These are phyloP conservation scores for Brienomyrus brachyistius DNA, from an alignment of 2,113 vertebrate species.

Conservation along the genomic window DNA sequence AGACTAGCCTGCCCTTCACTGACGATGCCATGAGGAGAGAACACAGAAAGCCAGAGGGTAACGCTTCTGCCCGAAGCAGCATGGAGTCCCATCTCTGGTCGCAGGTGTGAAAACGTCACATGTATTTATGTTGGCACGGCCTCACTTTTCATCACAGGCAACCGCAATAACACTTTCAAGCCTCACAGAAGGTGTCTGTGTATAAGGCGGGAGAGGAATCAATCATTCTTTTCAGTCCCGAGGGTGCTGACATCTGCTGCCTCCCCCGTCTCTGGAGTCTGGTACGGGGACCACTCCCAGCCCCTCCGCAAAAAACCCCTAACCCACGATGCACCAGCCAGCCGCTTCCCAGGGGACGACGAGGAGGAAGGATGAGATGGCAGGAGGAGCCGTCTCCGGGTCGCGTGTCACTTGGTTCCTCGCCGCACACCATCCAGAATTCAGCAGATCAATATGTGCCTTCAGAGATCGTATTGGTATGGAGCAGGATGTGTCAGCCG, in stretches of 20 bases:
- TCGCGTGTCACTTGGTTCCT: neutral
- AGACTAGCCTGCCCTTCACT: neutral
- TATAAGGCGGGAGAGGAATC: neutral
- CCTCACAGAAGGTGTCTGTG: neutral
- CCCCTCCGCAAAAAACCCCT: neutral
- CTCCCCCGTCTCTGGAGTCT: neutral
- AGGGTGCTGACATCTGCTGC: neutral
- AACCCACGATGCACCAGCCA: neutral
- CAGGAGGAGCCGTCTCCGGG: neutral
- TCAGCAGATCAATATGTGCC: neutral
- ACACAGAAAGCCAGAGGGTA: neutral
- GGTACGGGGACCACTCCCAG: neutral
- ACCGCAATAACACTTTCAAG: neutral
- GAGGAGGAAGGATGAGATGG: neutral
- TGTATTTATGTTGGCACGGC: neutral
- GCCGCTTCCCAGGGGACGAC: neutral
- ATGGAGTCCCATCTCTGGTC: neutral
- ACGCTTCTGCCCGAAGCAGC: neutral
- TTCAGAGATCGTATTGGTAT: neutral
- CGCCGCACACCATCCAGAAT: neutral
- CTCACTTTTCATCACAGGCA: neutral
- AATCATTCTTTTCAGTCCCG: neutral
- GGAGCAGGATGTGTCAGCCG: neutral
- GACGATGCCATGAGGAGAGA: neutral
- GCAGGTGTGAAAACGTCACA: neutral